Percentiles rank a stretch among this genome's conserved stretches.
phyloP scores from a whole-genome alignment of 1,140 invertebrate species.

The Pygmarrhopalites habei region DNA sequence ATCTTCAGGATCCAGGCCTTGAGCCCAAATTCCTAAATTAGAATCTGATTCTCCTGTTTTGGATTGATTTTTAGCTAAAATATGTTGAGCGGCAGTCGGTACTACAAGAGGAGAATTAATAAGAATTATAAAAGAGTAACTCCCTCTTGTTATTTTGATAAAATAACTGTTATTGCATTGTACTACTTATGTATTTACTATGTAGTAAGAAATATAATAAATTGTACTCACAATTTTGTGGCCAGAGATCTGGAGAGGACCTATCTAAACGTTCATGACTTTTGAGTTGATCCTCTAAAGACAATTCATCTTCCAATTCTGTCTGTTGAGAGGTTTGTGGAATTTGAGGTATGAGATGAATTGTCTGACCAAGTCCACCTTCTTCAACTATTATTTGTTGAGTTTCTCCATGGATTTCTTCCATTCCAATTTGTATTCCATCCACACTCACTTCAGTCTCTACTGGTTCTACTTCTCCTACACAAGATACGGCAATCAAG shows the following conservation, averaged over 20 bases:
- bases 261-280: conserved; percentile 83
- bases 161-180: not conserved
- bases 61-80: conserved; percentile 35
- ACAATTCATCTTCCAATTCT: conserved; percentile 29
- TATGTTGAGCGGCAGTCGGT: conserved; percentile 33
- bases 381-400: conserved; percentile 17
- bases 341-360: not conserved
- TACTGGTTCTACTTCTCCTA: conserved; percentile 2
- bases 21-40: conserved; percentile 47
- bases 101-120: conserved; percentile 22
- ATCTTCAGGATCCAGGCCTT: conserved; percentile 56
- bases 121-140: not conserved
- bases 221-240: conserved; percentile 74
- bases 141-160: not conserved
- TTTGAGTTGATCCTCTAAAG: conserved; percentile 38
- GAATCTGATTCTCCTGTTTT: conserved; percentile 41
- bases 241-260: conserved; percentile 86
- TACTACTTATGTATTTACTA: conserved; percentile 44
- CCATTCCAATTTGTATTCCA: conserved; percentile 12
- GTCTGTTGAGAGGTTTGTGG: not conserved
- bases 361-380: conserved; percentile 10
- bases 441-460: conserved; percentile 19
- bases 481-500: too few relatives aligned
- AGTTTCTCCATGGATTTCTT: conserved; percentile 9
- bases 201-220: too few relatives aligned